Base-by-base conservation (phyloP, 2,797 vertebrate species). In the Odontamblyopus rebecca region DNA sequence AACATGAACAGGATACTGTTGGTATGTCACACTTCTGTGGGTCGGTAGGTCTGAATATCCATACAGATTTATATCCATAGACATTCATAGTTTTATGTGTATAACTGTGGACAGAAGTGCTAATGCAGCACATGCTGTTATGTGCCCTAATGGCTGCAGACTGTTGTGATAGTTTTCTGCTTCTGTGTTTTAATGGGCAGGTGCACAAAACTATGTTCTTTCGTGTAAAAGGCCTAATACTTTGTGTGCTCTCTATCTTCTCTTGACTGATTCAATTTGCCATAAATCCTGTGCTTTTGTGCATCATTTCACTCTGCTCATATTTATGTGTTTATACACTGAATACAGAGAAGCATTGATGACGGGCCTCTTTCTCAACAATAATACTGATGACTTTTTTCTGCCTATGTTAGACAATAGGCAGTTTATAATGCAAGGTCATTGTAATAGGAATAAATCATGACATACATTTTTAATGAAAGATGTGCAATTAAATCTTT, bases 251-350 rank as follows among this genome's bases (percentile, higher is more conserved):
- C 60, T 27, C 53, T 70, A 30, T 82, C 62, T 70, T 76, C 74
- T 57, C 54, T 71, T 70, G 67, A 65, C 80, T 67, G 71, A 70
- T 75, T 82, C 72, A 85, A 85, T 85, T 81, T 77, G 75, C 87
- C 68, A 69, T 86, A 85, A 86, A 90, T 88, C 76, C 61, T 19
- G 32, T 61, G 77, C 77, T 73, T 79, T 73, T 76, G 72, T 61
- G 0, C 85, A 59, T 79, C 57, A 69, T 68, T 74, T 82, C 54
- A 63, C 56, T 15, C 53, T 16, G 4, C 56, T 72, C 32, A 41
- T 84, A 85, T 89, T 86, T 84, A 82, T 82, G 79, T 82, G 1
- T 13, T 57, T 23, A 23, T 59, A 8, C 27, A 66, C 51, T 59
- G 41, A 76, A 70, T 11, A 12, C 68, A 38, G 13, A 68, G 70